Base-by-base conservation (phyloP, 2,888 invertebrate genomes). In the Drosophila rubida region DNA sequence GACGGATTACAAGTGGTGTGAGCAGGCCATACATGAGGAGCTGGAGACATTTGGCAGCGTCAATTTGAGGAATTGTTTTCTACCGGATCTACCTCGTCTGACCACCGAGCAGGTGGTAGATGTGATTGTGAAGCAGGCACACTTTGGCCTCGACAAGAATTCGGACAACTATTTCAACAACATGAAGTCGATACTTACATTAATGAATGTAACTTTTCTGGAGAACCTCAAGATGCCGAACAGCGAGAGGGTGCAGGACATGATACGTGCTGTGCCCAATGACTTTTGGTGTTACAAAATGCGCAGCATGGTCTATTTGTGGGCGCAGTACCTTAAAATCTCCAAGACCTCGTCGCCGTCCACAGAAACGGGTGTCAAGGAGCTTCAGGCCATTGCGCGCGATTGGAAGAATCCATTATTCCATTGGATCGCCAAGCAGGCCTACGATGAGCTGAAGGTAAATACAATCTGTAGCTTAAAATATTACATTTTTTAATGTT, bases 351-450 rank as follows among this genome's bases (percentile, higher is more conserved):
- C 71, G 4, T 53, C 58, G n/a, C 61, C 67, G n/a, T 16, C 51
- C 0, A 69, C 62, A 9, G 75, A 77, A 39, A 65, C 35, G 14
- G 73, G 75, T 16, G 68, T 39, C 23, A 75, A 76, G 53, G 72
- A 75, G 19, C 48, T 70, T 49, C 77, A 79, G 50, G 73, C 83
- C 1, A 84, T 74, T 8, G 50, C 50, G 4, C 61, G 67, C 7
- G 78, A 84, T 14, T 82, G 78, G 73, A 83, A 85, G 54, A 78
- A 72, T 55, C 78, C 77, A 0, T 16, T 71, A 6, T 87, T 84
- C 66, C 83, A 82, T 48, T 83, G 80, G 85, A 48, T 80, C 16
- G 73, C 86, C 51, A 75, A 71, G 45, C 70, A 75, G 64, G 83
- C 87, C 3, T 68, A 74, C 32, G 68, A 73, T 1, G 75, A 85